Base-by-base conservation (phyloP, 1,140 invertebrate genomes). In the Nephila pilipes region DNA sequence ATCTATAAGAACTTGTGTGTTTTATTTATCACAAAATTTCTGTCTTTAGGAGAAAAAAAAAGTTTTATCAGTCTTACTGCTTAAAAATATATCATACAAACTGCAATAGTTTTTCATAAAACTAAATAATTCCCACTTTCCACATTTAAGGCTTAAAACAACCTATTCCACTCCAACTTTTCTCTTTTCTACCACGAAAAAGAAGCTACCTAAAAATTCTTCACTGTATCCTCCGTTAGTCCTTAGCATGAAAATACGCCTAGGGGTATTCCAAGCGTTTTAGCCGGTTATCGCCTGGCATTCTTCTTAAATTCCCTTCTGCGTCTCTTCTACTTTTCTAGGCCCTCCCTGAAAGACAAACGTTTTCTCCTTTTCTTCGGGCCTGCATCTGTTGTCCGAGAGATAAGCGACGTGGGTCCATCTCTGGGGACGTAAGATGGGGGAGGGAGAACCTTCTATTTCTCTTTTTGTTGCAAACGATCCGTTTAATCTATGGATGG, bases 341-440 rank as follows among this genome's bases (percentile, higher is more conserved):
- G 25, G 10, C 38, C 14, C n/a, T 55, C 22, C 29, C 54, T 36
- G 0, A n/a, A n/a, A 83, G 80, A 83, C 38, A 55, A 46, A 83
- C 38, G 54, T 38, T 12, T 81, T 75, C 29, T 6, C 69, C 25
- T 75, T 25, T 36, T 46, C 79, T 38, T 38, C 8, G 18, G 18
- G 10, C 8, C 79, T 83, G 38, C 80, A 22, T n/a, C 80, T 83
- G 80, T 25, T 83, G 80, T 83, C 80, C 38, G 8, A 55, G 80
- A 83, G 80, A 83, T 83, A 83, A 83, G 80, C 32, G 20, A 38
- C 75, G 32, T 38, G 32, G 75, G 6, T 75, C 54, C 54, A 46
- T 83, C 80, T 55, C 80, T 22, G 25, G 80, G 80, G 80, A 46
- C 14, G 46, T 1, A 10, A 16, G 10, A 14, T 22, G 46, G 16